Base-by-base conservation (phyloP, 2,888 invertebrate genomes). In the Seladonia tumulorum region DNA sequence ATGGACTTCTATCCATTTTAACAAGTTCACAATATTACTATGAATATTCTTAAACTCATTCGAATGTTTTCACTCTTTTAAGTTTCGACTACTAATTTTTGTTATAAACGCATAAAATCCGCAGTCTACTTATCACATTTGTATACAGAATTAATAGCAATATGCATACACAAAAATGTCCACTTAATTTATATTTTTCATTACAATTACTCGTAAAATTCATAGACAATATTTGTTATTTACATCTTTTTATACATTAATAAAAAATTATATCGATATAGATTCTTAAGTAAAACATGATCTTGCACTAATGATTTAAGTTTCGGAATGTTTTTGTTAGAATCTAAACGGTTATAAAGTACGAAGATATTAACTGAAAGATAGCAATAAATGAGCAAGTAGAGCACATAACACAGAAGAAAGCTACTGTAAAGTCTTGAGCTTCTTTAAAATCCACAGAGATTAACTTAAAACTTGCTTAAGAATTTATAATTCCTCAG, bases 161-260 rank as follows among this genome's bases (percentile, higher is more conserved):
- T n/a, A 60, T n/a, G 10, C 10, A 14, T 10, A 25, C 22, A 29
- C 16, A 63, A 16, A 63, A 29, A 7, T 29, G 16, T 29, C n/a
- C 70, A 70, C n/a, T 22, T 29, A 16, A 16, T 63, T 63, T 68
- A 68, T 22, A 68, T 1, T 22, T 68, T 39, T 68, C 22, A 12
- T 68, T 68, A 68, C 35, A 68, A 68, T 22, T 39, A 10, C 1
- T 68, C 22, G 18, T 68, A 68, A 70, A 70, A 42, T 42, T 12
- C 70, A 70, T 42, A 42, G 14, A 70, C 42, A 70, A 70, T 42
- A 70, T 42, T 68, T n/a, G 8, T 68, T 79, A 70, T 70, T 70
- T 70, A 70, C 70, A 70, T 42, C 0, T n/a, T 42, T 70, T n/a
- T 70, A 42, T 70, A 70, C 42, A 70, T 70, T 14, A 70, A 42